These are phyloP conservation scores for Squalus acanthias DNA, from an alignment of 2,797 vertebrate genomes.

Conservation along the genomic window DNA sequence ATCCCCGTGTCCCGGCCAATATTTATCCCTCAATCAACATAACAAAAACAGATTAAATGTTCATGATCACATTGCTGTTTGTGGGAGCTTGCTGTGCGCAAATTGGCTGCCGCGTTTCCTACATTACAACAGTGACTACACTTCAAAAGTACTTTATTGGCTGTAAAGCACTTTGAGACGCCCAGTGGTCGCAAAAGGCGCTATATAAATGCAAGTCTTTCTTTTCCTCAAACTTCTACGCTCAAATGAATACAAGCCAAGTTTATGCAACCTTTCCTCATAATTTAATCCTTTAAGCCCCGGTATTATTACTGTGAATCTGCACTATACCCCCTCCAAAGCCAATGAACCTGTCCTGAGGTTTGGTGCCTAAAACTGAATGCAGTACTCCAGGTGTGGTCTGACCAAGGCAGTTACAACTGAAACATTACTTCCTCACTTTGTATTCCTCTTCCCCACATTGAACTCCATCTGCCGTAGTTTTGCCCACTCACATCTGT, in stretches of 20 bases:
- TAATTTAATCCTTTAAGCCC: not conserved
- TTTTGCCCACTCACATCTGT: not conserved
- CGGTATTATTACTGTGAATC: not conserved
- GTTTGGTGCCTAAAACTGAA: not conserved
- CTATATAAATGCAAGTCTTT: too few relatives aligned
- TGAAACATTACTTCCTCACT: not conserved
- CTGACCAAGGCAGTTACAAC: not conserved
- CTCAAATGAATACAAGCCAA: not conserved
- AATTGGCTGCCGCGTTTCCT: too few relatives aligned
- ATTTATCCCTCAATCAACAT: too few relatives aligned
- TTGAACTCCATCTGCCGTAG: not conserved
- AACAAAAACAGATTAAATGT: too few relatives aligned
- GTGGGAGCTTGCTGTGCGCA: too few relatives aligned
- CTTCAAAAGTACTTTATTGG: too few relatives aligned
- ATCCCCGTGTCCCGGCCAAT: too few relatives aligned
- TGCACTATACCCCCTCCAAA: not conserved
- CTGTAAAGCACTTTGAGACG: too few relatives aligned
- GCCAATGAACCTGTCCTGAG: not conserved
- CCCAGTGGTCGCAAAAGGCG: too few relatives aligned
- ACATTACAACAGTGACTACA: too few relatives aligned
- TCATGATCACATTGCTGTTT: too few relatives aligned
- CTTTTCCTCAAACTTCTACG: not conserved
- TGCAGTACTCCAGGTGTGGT: not conserved
- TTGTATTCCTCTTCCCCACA: not conserved
- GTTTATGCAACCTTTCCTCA: not conserved